Evolutionary conservation across 2,888 invertebrate species (phyloP), one percentile per base, ranked within the genome.

Genomic region (Stratiomys singularior): DNA sequence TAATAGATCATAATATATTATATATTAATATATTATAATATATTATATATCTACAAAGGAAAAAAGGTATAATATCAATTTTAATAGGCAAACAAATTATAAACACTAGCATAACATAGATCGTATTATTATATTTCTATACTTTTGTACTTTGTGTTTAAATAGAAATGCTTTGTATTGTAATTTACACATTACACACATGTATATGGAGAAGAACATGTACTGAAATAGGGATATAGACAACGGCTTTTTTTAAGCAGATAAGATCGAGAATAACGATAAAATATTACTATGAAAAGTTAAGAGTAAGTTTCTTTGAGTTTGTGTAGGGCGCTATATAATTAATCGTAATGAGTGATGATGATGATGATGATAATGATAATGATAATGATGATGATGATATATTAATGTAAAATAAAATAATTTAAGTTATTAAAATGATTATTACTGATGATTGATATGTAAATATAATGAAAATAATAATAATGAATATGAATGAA

Each of bases 301-400:
- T n/a, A n/a, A n/a, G n/a, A n/a, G n/a, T n/a, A 13, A 18, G 18
- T 52, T 52, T 52, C n/a, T 52, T 52, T 52, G 7, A 18, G 46
- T 60, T 74, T 74, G 74, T 74, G 37, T 74, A 60, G 74, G 74
- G 74, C 74, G 74, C 74, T 74, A 74, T 74, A 56, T 56, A n/a
- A 37, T 58, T 27, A 58, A 74, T 60, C 13, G 44, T 27, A 74
- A 1, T 58, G 28, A 58, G 37, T 37, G 58, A 74, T 44, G 60
- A 30, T 52, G 9, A 37, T 37, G 37, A 37, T 72, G 52, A 74
- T 60, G 60, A 72, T 56, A 60, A 60, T 27, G n/a, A n/a, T n/a
- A n/a, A n/a, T n/a, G n/a, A 30, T 52, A 37, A 37, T 37, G 37
- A 37, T 72, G 52, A 74, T 60, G 60, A 72, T 56, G 37, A 60